These are phyloP conservation scores for Hoplodrina blanda DNA, from an alignment of 2,888 invertebrate genomes.

Conservation along the genomic window DNA sequence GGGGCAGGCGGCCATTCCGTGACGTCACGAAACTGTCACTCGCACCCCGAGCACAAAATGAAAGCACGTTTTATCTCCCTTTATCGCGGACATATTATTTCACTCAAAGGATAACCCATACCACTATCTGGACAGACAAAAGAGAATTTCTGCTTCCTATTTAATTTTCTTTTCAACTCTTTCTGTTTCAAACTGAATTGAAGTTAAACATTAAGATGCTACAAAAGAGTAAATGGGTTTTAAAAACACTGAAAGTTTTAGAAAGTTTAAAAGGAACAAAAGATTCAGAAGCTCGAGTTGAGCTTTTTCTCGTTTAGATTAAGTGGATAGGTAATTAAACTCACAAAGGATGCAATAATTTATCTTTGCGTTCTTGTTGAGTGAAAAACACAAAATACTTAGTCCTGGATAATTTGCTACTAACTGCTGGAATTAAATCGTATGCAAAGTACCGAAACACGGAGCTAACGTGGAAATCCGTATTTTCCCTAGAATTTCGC, in stretches of 20 bases:
- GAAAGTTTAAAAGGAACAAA: conserved; percentile 63
- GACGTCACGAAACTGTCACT: conserved; percentile 79
- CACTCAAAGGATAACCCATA: conserved; percentile 71
- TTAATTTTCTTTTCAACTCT: conserved; percentile 51
- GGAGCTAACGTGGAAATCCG: conserved; percentile 8
- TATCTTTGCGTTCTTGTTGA: conserved; percentile 31
- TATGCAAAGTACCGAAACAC: conserved; percentile 2
- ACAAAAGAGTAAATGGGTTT: conserved; percentile 59
- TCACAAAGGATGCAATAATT: conserved; percentile 54
- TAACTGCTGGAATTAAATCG: conserved; percentile 37
- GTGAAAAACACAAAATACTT: conserved; percentile 20
- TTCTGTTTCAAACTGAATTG: conserved; percentile 48
- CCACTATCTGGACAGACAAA: conserved; percentile 60
- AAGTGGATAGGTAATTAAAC: conserved; percentile 56
- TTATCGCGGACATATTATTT: conserved; percentile 77
- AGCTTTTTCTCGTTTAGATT: conserved; percentile 55
- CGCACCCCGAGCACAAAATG: conserved; percentile 76
- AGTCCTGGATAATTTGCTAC: conserved; percentile 20
- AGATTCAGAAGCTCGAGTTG: conserved; percentile 50
- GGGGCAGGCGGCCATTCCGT: conserved; percentile 62
- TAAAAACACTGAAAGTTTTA: conserved; percentile 59
- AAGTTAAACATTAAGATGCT: conserved; percentile 61
- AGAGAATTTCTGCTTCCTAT: conserved; percentile 60
- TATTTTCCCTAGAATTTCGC: conserved; percentile 28
- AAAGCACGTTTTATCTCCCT: conserved; percentile 80